Evolutionary conservation across 2,888 invertebrate species (phyloP), one percentile per base, ranked within the genome.

Genomic region (Pandemis heparana): DNA sequence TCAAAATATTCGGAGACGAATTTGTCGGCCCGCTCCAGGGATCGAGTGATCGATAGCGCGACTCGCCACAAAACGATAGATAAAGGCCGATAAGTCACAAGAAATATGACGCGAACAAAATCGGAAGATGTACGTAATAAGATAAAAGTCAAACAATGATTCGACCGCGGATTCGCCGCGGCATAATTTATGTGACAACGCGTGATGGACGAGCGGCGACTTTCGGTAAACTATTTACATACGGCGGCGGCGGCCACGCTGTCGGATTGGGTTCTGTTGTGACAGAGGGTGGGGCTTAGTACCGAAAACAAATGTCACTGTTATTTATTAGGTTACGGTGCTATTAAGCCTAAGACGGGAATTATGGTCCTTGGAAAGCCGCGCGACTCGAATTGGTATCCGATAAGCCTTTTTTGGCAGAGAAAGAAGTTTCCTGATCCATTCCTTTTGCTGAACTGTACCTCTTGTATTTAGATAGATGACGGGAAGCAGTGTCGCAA

Each of bases 91-190:
- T 94, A 94, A 94, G 89, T 92, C 92, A 89, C 89, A 92, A 94
- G 94, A 94, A 94, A 94, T 93, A 94, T 94, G 94, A 94, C 90
- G 94, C 93, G 94, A 94, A 94, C 94, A 93, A 93, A 94, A 94
- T 94, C 94, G 92, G 92, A 92, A 94, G 94, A 94, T 92, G 92
- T 92, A 91, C 92, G 94, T 94, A 94, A 94, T 94, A 94, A 94
- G 94, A 94, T 94, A 94, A 94, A 94, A 94, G 94, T 94, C 94
- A 92, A 92, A 94, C 94, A 94, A 93, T 94, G 94, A 94, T 94
- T 94, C 92, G 92, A 90, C 92, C 92, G 92, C 94, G 94, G 94
- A 94, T 94, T 94, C 93, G 93, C 94, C 94, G 94, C 93, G 92
- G 94, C 92, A 94, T 94, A 94, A 94, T 94, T 94, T 94, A 94